Evolutionary conservation across 92 coral and sea anemone genomes (phyloP), one percentile per base, ranked within the genome.

Genomic region (Paramuricea clavata): DNA sequence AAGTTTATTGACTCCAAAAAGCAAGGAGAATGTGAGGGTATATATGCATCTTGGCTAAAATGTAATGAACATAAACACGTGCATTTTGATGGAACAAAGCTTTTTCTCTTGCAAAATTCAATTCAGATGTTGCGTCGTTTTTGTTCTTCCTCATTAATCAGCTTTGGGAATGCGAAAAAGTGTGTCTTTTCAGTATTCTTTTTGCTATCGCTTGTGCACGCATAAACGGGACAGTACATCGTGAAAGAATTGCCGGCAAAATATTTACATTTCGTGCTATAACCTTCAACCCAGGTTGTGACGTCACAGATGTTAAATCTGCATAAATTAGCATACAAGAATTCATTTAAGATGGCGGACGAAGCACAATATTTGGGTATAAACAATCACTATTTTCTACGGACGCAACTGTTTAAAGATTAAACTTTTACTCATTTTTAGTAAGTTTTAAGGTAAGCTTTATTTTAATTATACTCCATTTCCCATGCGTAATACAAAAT

Each of bases 1-100:
- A 62, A 62, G 70, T 62, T 62, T 62, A 71, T 68, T 71, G 77
- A 35, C 54, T 35, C 77, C 49, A 43, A 71, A 71, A 71, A 65
- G 77, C 11, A 71, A 12, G 77, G 28, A 25, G 77, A 71, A 71
- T 71, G 77, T 13, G 49, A 71, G 9, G 77, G 50, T 5, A 71
- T 71, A 33, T 71, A 71, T 3, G 77, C 77, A 71, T 71, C 77
- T 34, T 32, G 47, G 77, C 77, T 71, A 71, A n/a, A n/a, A n/a
- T n/a, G n/a, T n/a, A n/a, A n/a, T n/a, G n/a, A n/a, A n/a, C n/a
- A n/a, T n/a, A n/a, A n/a, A n/a, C n/a, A n/a, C n/a, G n/a, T n/a
- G n/a, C n/a, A n/a, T n/a, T n/a, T n/a, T n/a, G n/a, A n/a, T n/a
- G n/a, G n/a, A n/a, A n/a, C n/a, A n/a, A n/a, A n/a, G n/a, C n/a